Percentiles rank a stretch among this genome's conserved stretches.
phyloP scores from a whole-genome alignment of 2,113 vertebrate genomes.

The Thamnophis sirtalis region DNA sequence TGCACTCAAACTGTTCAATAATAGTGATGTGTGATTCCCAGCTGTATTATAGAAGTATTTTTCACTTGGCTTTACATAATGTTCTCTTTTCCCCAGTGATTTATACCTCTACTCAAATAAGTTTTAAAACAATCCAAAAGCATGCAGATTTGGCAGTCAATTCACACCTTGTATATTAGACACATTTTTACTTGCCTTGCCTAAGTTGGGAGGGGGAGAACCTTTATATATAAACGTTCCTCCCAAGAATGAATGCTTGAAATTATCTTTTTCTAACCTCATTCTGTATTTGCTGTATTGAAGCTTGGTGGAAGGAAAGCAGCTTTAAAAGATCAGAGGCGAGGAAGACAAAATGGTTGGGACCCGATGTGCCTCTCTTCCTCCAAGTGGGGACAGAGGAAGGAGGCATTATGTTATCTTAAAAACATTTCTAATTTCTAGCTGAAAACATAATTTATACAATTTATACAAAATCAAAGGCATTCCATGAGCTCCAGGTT shows the following conservation, averaged over 20 bases:
- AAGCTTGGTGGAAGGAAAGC: not conserved
- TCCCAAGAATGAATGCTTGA: not conserved
- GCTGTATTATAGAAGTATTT: not conserved
- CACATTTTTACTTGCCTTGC: not conserved
- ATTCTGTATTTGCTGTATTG: not conserved
- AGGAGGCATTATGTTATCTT: not conserved
- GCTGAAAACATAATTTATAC: not conserved
- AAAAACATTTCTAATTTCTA: not conserved
- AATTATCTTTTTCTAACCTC: not conserved
- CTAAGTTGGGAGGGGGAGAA: not conserved
- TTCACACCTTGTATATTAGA: not conserved
- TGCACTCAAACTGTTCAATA: not conserved
- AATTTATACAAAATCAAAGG: not conserved
- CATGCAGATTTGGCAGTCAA: not conserved
- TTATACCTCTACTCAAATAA: not conserved
- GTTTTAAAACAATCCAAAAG: not conserved
- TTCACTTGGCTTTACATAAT: not conserved
- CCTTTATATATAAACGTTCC: not conserved
- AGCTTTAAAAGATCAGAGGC: not conserved
- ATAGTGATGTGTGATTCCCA: not conserved
- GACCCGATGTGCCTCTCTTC: not conserved
- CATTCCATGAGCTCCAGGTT: not conserved
- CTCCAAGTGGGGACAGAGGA: not conserved
- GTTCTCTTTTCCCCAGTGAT: not conserved
- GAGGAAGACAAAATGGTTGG: not conserved